Evolutionary conservation across 2,113 vertebrate genomes (phyloP).

Genomic region (Actinemys pallida): DNA sequence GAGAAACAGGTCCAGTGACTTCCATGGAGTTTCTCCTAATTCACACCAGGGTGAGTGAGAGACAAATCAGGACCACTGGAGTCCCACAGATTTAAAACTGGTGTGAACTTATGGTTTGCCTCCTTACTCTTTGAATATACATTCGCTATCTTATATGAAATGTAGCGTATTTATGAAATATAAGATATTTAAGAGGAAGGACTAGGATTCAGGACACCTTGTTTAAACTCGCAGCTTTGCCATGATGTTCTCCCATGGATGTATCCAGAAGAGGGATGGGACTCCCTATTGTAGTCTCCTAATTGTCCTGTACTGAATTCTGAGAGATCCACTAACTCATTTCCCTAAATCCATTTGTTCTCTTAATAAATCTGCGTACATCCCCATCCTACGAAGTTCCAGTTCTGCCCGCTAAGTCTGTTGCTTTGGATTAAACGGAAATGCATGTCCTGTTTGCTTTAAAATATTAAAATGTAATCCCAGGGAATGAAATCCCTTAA

Average conservation of each 20-base stretch:
- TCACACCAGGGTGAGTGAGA: background rate
- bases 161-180: fast-evolving
- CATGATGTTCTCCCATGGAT: background rate
- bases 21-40: background rate
- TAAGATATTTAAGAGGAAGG: background rate
- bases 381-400: background rate
- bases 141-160: background rate
- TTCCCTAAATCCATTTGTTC: background rate
- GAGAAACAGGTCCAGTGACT: background rate
- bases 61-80: background rate
- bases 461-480: background rate
- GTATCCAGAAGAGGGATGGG: background rate
- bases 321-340: background rate
- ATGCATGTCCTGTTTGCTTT: background rate
- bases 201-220: background rate
- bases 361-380: background rate
- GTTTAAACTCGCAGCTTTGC: background rate
- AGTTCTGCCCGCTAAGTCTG: fast-evolving
- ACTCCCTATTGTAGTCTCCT: background rate
- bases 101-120: background rate
- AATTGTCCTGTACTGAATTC: fast-evolving
- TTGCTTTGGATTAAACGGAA: background rate
- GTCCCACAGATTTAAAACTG: background rate
- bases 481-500: background rate
- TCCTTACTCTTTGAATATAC: background rate